Evolutionary conservation across 2,113 vertebrate species (phyloP).

Genomic region (Dinomys branickii): DNA sequence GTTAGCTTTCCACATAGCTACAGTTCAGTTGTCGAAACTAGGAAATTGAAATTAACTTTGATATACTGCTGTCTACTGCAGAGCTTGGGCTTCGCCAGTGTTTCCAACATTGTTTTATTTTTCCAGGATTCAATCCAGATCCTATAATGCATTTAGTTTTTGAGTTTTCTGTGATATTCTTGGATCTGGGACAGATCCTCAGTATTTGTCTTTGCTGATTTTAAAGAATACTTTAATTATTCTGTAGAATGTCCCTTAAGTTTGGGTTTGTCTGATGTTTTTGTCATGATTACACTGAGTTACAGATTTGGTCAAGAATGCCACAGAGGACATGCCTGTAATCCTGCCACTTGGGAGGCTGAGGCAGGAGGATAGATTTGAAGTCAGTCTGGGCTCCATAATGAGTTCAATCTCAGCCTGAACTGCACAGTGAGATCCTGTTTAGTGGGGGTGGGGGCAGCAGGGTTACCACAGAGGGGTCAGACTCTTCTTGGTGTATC

Average conservation of each 20-base stretch:
- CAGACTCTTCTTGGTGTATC: not conserved
- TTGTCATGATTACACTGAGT: not conserved
- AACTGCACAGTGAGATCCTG: too few relatives aligned
- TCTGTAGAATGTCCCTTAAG: not conserved
- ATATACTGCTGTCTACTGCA: not conserved
- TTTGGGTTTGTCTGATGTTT: conserved; percentile 12
- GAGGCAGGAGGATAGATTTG: not conserved
- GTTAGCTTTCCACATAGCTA: not conserved
- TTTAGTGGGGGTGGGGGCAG: not conserved
- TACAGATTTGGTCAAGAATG: not conserved
- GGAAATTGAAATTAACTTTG: not conserved
- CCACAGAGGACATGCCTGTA: not conserved
- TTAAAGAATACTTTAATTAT: not conserved
- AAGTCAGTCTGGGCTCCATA: not conserved
- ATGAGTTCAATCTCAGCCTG: not conserved
- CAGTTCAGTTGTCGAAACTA: not conserved
- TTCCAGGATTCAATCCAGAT: not conserved
- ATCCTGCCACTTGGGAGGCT: not conserved
- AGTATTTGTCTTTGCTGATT: conserved; percentile 11
- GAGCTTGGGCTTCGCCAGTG: not conserved
- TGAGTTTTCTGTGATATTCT: not conserved
- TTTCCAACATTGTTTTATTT: not conserved
- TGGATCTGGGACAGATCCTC: not conserved
- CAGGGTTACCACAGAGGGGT: not conserved
- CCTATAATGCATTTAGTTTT: not conserved